Base-by-base conservation (phyloP, 2,888 invertebrate species). In the Criorhina ranunculi region DNA sequence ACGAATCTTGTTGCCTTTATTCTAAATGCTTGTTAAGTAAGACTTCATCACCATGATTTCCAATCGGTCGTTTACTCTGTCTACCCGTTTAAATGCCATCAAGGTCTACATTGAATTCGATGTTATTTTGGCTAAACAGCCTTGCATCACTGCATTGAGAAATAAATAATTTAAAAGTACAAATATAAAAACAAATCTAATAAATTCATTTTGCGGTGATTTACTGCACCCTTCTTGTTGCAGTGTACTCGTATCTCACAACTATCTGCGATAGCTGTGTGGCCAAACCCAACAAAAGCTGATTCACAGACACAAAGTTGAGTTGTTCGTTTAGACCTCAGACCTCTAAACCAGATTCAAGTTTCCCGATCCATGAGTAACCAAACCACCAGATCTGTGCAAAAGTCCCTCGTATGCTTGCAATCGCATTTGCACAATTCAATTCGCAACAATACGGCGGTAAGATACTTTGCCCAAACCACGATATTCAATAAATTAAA, bases 401-500 rank as follows among this genome's bases (percentile, higher is more conserved):
- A 73, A 40, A 60, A 75, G 60, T 49, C 46, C 33, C 17, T 55
- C 42, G 44, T 73, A 37, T 11, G 24, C 53, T 67, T 33, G 60
- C 64, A 81, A 24, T 75, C 67, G 62, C 31, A 76, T 55, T 76
- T 76, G 78, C 78, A 83, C 72, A 78, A 78, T 73, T 73, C 67
- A 67, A 67, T 72, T 72, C 62, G 78, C 72, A 83, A 78, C 78
- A 78, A 78, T 78, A 60, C 75, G 24, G 53, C 35, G 31, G 73
- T 53, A 64, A 40, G n/a, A 33, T 53, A 67, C 51, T 37, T 37
- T 51, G 60, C 42, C 55, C 78, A 55, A 76, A 46, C 66, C 60
- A 62, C 67, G 73, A 78, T 57, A 57, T 78, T 73, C 78, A 78
- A 83, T 83, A 83, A 83, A 83, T 83, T 83, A 64, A 51, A 78